Base-by-base conservation (phyloP, 2,888 invertebrate genomes). In the Allophyes oxyacanthae region DNA sequence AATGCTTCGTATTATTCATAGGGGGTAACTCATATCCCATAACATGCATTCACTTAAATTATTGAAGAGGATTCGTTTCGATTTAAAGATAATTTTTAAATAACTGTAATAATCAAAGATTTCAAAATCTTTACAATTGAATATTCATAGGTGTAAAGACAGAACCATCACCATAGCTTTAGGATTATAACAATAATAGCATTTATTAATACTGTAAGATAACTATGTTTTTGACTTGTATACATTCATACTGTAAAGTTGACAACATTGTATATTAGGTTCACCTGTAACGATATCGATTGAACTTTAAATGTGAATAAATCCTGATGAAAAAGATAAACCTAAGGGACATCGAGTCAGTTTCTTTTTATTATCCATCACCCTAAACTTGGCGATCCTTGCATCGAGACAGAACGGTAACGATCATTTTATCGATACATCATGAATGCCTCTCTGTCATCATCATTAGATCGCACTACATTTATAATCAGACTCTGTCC, bases 141-240 rank as follows among this genome's bases (percentile, higher is more conserved):
- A 83, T 84, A 84, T 69, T 76, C 79, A 81, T 87, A 89, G 85
- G 81, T 80, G 79, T 82, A 89, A 86, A 87, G 62, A 85, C 84
- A 82, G 90, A 92, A 92, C 91, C 90, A 92, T 91, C 87, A 87
- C 85, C 81, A 87, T 92, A 92, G 92, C 88, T 91, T 91, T 91
- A 92, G 92, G 87, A 83, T 88, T 84, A 89, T 86, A 90, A 92
- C 91, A 92, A 92, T 91, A 91, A 90, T 92, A 92, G 89, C 85
- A 80, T 87, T 89, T 91, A 91, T 81, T 83, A 79, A 85, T 88
- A 88, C 81, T 92, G 87, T 92, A 92, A 91, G 82, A 92, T 91
- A 91, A 85, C 83, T 92, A 92, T 93, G 92, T 94, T 94, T 93
- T 94, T 91, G 93, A 92, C 90, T 90, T 93, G 92, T 94, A 91